Evolutionary conservation across 2,888 invertebrate genomes (phyloP).

Genomic region (Cheilosia variabilis): DNA sequence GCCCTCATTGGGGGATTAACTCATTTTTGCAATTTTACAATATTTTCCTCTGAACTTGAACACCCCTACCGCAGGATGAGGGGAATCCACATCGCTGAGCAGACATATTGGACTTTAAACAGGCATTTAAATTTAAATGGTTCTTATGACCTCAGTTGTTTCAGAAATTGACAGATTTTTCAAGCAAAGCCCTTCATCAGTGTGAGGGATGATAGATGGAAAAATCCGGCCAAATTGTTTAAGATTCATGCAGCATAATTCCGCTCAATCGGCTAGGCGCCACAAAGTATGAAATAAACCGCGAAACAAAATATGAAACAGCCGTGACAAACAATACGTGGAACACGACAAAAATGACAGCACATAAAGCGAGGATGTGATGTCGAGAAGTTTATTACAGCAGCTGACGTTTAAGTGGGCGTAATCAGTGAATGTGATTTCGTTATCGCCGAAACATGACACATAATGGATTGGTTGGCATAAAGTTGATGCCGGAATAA

Average conservation of each 20-base stretch:
- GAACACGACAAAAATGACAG: constrained; percentile 2
- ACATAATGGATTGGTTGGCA: not conserved
- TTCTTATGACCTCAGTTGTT: too few species aligned
- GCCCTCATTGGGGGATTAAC: not conserved
- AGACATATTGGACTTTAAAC: too few species aligned
- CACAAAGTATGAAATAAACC: constrained; percentile 6
- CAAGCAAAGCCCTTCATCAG: not conserved
- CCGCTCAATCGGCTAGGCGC: constrained; percentile 1
- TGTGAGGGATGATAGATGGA: not conserved
- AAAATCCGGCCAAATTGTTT: not conserved
- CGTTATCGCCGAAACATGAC: constrained; percentile 9
- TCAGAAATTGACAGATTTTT: too few species aligned
- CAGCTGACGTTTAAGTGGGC: not conserved
- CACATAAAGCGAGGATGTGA: constrained; percentile 14
- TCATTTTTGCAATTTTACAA: constrained; percentile 1
- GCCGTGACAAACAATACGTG: constrained; percentile 19
- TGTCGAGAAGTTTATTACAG: not conserved
- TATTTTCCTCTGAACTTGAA: not conserved
- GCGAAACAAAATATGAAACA: constrained; percentile 13
- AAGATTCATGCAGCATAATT: not conserved
- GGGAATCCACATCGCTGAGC: not conserved
- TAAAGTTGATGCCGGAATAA: not conserved
- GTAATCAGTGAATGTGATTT: constrained; percentile 8
- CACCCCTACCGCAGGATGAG: not conserved
- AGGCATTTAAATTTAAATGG: too few species aligned